A percentile compares a stretch with the other conserved stretches of the same genome.
Evolutionary conservation across 2,797 vertebrate species (phyloP).

Genomic region (Columba guinea): DNA sequence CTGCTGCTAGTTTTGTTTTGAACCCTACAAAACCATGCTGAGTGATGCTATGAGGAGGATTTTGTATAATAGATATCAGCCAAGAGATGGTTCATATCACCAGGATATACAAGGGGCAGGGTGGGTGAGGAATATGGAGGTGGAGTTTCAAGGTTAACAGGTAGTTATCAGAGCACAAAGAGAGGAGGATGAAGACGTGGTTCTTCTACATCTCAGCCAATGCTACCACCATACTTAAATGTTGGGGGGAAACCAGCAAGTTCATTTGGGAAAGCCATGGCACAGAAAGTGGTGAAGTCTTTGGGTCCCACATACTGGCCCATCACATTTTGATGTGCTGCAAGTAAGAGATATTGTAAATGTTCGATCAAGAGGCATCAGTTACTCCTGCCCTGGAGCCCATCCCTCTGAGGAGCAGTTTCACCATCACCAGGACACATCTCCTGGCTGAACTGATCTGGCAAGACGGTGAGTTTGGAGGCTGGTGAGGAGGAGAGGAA

Average conservation of each 20-base stretch:
- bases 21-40: neutral
- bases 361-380: neutral
- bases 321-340: neutral
- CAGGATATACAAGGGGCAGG: neutral
- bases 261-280: neutral
- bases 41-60: neutral
- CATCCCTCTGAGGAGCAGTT: neutral
- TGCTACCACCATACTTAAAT: neutral
- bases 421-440: neutral
- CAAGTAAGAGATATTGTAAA: neutral
- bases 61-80: neutral
- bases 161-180: neutral
- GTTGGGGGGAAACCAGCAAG: fast-evolving
- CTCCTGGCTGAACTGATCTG: neutral
- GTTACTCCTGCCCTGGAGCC: neutral
- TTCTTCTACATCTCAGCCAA: neutral
- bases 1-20: neutral
- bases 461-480: neutral
- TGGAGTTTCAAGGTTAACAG: neutral
- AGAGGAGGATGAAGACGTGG: neutral
- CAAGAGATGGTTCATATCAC: too few relatives aligned
- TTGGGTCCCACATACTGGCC: too few relatives aligned
- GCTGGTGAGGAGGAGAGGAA: neutral
- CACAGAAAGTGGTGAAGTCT: neutral
- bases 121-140: neutral